Base-by-base conservation (phyloP, 2,888 invertebrate genomes). In the Lutraria lutraria region DNA sequence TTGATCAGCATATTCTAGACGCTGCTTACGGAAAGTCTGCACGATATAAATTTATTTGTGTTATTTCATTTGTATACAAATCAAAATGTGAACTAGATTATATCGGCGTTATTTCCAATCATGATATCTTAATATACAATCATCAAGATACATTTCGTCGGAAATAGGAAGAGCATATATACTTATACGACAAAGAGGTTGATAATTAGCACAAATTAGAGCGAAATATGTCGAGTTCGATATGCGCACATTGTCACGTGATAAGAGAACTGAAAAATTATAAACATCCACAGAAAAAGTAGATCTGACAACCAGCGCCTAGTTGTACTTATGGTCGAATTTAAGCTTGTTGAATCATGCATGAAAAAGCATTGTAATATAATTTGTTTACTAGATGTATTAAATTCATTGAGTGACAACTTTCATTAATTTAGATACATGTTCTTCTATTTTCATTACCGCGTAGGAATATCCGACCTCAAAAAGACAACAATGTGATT, bases 401-500 rank as follows among this genome's bases (percentile, higher is more conserved):
- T 15, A 19, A 1, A 31, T 76, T 34, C 31, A 34, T 25, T 1
- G 63, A 76, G 29, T 76, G 76, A 31, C 76, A 76, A 31, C 2
- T 31, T 76, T 16, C 6, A 76, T 15, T 34, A 8, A 76, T 68
- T 12, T 25, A 76, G n/a, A 68, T 31, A 25, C 54, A 4, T 16
- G 56, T 60, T 19, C 43, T 88, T 88, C 52, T 88, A 84, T 88
- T 88, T 84, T 81, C 80, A 81, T 88, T 79, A n/a, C 15, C 52
- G 90, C 88, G 90, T 53, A 90, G 13, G 86, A 79, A 88, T 88
- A 88, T 31, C 31, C 84, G 84, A 85, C 90, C 85, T 88, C 81
- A 88, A 90, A 86, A 79, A 85, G 83, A 90, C 90, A 90, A 90
- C 90, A 90, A 90, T 90, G 90, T 90, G 90, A 90, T 90, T 29